phyloP scores from a whole-genome alignment of 1,140 invertebrate species.

The Drosophila saltans region DNA sequence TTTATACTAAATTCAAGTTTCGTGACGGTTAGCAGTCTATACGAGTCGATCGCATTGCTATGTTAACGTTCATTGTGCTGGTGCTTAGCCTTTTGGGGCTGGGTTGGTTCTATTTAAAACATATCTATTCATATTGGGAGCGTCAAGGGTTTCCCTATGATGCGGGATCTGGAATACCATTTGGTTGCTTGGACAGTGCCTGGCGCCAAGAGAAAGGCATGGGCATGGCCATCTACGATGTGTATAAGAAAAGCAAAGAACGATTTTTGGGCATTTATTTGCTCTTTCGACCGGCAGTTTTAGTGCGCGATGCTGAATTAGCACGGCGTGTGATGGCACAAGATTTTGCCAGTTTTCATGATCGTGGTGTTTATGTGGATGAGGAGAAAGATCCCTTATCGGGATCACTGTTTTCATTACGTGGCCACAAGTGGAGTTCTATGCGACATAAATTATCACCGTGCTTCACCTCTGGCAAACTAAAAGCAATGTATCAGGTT shows the following conservation, averaged over 20 bases:
- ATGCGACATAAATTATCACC: constrained; percentile 85
- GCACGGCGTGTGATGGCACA: constrained; percentile 83
- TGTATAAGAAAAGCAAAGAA: constrained; percentile 61
- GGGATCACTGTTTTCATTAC: constrained; percentile 82
- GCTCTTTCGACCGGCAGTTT: constrained; percentile 79
- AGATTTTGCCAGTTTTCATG: constrained; percentile 83
- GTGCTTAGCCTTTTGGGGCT: constrained; percentile 37
- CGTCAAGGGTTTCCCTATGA: constrained; percentile 59
- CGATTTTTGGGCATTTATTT: constrained; percentile 73
- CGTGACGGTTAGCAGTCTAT: neutral
- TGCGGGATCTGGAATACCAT: constrained; percentile 53
- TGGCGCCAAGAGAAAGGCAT: constrained; percentile 58
- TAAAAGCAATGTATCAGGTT: constrained; percentile 85
- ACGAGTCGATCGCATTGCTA: neutral
- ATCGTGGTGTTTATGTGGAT: constrained; percentile 82
- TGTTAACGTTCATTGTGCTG: constrained; percentile 52
- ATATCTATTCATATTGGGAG: constrained; percentile 67
- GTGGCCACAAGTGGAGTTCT: constrained; percentile 84
- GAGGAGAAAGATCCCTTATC: constrained; percentile 77
- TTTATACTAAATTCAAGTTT: constrained; percentile 22
- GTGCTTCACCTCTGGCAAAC: constrained; percentile 85
- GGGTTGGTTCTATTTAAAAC: constrained; percentile 60
- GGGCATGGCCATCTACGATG: constrained; percentile 66
- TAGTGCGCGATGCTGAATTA: constrained; percentile 83
- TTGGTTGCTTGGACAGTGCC: constrained; percentile 64